Evolutionary conservation across 1,140 invertebrate species (phyloP), one percentile per base, ranked within the genome.

Genomic region (Drosophila ananassae): DNA sequence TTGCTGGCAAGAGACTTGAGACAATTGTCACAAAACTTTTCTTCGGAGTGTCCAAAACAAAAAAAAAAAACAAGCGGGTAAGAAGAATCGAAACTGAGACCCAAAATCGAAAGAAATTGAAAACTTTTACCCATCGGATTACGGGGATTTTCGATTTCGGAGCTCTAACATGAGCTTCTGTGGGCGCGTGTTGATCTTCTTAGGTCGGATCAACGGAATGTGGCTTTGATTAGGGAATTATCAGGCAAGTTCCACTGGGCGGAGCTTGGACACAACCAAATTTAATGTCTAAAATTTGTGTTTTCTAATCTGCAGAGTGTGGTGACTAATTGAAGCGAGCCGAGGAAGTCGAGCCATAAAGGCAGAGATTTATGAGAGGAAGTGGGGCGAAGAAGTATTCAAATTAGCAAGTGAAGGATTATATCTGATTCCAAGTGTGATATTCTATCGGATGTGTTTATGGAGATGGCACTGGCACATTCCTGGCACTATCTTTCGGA

Each of bases 381-480:
- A 69, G 63, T 69, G 24, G 34, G 28, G 17, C 25, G 34, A 12
- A 13, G 66, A 55, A 69, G 54, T 68, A 68, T 67, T 67, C 64
- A 68, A 68, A 68, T 68, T 39, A 56, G 64, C 63, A 69, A 69
- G 63, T 67, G 60, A 64, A 53, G 67, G 51, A 69, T 69, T 69
- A 55, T 48, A 57, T 56, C 60, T 64, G 47, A 67, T 66, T 56
- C 50, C 50, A 56, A 69, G 47, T 28, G 17, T 17, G 17, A 17
- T 46, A 17, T 50, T 56, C 66, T 32, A 48, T 21, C 47, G 39
- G 61, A 34, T 54, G 24, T 68, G 63, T 68, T 69, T 69, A 69
- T 48, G 30, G 32, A 48, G 53, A 25, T 69, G 57, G 52, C 57
- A 37, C 69, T 71, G 48, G 17, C 17, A 17, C 17, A 17, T 17